Evolutionary conservation across 2,113 vertebrate genomes (phyloP).

Genomic region (Sprattus sprattus): DNA sequence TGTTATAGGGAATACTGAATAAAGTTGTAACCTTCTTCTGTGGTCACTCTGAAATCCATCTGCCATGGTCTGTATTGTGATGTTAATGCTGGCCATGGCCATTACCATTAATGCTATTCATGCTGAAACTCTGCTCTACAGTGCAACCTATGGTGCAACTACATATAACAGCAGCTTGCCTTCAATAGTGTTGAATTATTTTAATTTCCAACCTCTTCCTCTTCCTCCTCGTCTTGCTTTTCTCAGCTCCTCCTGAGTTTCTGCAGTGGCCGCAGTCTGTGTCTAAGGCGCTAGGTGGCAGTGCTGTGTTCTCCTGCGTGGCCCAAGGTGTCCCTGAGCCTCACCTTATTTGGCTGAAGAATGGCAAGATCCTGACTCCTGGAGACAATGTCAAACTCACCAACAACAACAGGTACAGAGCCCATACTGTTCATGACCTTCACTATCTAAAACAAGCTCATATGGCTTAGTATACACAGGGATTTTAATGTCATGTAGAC

Average conservation of each 20-base stretch:
- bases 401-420: conserved; percentile 73
- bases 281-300: conserved; percentile 70
- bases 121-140: not conserved
- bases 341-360: conserved; percentile 76
- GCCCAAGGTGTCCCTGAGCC: conserved; percentile 73
- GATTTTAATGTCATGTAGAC: not conserved
- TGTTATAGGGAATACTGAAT: not conserved
- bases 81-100: not conserved
- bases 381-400: conserved; percentile 68
- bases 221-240: too few relatives aligned
- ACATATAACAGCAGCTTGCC: not conserved
- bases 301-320: conserved; percentile 70
- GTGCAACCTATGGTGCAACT: not conserved
- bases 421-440: not conserved
- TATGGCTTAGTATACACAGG: not conserved
- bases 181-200: not conserved
- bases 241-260: conserved; percentile 74
- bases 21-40: not conserved
- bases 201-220: not conserved
- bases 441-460: too few relatives aligned
- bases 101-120: not conserved
- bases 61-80: conserved; percentile 1
- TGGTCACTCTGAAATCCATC: conserved; percentile 4
- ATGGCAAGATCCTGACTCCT: conserved; percentile 67
- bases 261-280: conserved; percentile 78